Base-by-base conservation (phyloP, 1,140 invertebrate genomes). In the Sminthurinus signatus region DNA sequence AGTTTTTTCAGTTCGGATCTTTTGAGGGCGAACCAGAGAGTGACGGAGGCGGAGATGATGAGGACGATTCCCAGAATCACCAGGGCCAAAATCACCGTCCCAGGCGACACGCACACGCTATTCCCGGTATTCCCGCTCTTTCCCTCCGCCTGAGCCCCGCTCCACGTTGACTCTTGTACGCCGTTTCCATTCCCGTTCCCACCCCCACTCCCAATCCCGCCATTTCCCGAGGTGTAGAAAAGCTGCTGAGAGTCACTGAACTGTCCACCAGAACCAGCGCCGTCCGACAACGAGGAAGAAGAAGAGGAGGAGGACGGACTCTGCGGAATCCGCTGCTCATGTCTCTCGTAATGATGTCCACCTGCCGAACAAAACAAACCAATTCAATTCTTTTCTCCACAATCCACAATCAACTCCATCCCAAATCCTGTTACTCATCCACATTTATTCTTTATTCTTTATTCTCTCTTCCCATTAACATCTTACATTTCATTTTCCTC, bases 11-110 rank as follows among this genome's bases (percentile, higher is more conserved):
- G 64, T 39, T 72, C 70, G 8, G 67, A 69, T 25, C 70, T 42
- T 48, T 67, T 69, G 23, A 72, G 67, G 28, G 70, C 70, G 36
- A 72, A 69, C 70, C 70, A 72, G 0, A 72, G 54, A 2, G 70
- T 72, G 10, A 62, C 67, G 0, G 70, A 65, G 28, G 67, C 65
- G 2, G 67, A 69, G 46, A 72, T 67, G 59, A 72, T 67, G 3
- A 72, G 42, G 2, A 72, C 57, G 42, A 72, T 57, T 10, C 70
- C 70, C 4, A 72, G 56, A 27, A 69, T 65, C 32, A 72, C 70
- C 32, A 72, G 64, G 19, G 67, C 70, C 3, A 72, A 28, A 44
- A 72, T 72, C 25, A 72, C 62, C n/a, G 70, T 69, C 60, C 70
- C 70, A 31, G 70, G 70, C 21, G 67, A 69, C 17, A 72, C 54